These are phyloP conservation scores for Pempheris klunzingeri DNA, from an alignment of 2,797 vertebrate genomes.

Conservation along the genomic window DNA sequence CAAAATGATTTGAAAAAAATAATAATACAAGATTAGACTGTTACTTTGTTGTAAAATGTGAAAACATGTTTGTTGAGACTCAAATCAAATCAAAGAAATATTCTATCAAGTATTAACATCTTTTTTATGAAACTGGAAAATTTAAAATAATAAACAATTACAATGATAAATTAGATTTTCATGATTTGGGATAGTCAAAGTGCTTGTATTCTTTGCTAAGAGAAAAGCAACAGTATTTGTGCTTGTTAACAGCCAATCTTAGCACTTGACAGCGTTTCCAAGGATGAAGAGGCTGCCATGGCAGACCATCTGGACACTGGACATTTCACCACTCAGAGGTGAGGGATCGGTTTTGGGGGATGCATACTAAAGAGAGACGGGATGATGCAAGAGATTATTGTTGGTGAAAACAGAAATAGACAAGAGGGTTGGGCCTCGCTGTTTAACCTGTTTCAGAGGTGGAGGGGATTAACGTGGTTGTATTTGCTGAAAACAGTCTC, in stretches of 20 bases:
- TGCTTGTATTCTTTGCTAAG: neutral
- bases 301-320: constrained; percentile 60
- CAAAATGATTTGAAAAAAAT: too few species aligned
- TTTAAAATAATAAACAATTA: neutral
- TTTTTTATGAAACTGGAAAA: too few species aligned
- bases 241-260: constrained; percentile 25
- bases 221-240: constrained; percentile 9
- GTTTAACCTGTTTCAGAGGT: constrained; percentile 15
- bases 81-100: too few species aligned
- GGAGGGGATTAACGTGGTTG: neutral
- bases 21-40: too few species aligned
- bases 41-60: too few species aligned
- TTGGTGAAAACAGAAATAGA: constrained; percentile 44
- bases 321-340: constrained; percentile 29
- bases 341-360: constrained; percentile 47
- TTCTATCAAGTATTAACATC: too few species aligned
- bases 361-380: constrained; percentile 41
- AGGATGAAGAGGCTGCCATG: constrained; percentile 49
- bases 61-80: too few species aligned
- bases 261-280: constrained; percentile 10
- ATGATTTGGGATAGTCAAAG: constrained; percentile 4
- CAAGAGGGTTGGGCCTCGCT: neutral
- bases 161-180: neutral
- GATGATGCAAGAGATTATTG: constrained; percentile 46
- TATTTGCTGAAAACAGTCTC: constrained; percentile 35